Conservation (phyloP, 2,888 invertebrate species). For the Teinopalpus imperialis region DNA sequence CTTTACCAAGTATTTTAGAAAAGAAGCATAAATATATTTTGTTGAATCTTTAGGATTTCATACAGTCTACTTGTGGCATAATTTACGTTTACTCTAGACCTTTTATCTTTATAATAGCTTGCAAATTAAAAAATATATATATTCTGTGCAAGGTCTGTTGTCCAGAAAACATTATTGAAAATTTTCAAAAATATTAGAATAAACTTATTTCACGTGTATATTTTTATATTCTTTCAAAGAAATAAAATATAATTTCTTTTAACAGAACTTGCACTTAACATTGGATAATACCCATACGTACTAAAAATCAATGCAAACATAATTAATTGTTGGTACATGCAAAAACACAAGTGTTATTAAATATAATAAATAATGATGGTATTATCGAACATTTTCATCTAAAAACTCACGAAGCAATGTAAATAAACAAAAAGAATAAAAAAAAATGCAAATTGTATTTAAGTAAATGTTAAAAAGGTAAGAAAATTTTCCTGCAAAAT, state of each 20-base stretch:
- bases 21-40: too few species aligned
- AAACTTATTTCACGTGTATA: too few species aligned
- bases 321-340: not conserved
- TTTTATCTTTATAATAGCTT: not conserved
- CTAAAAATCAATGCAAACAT: not conserved
- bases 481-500: conserved; percentile 12
- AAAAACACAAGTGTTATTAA: not conserved
- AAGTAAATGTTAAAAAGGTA: not conserved
- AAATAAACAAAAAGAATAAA: too few species aligned
- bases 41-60: too few species aligned
- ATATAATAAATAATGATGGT: not conserved
- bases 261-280: conserved; percentile 2
- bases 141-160: not conserved
- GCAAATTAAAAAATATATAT: conserved; percentile 1
- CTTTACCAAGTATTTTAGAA: too few species aligned
- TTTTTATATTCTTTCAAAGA: too few species aligned
- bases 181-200: not conserved
- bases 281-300: conserved; percentile 1
- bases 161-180: not conserved
- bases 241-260: too few species aligned
- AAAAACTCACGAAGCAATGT: too few species aligned
- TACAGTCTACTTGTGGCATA: too few species aligned
- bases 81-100: not conserved
- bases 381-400: too few species aligned
- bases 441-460: too few species aligned